Evolutionary conservation across 2,888 invertebrate genomes (phyloP).

Genomic region (Hypolimnas misippus): DNA sequence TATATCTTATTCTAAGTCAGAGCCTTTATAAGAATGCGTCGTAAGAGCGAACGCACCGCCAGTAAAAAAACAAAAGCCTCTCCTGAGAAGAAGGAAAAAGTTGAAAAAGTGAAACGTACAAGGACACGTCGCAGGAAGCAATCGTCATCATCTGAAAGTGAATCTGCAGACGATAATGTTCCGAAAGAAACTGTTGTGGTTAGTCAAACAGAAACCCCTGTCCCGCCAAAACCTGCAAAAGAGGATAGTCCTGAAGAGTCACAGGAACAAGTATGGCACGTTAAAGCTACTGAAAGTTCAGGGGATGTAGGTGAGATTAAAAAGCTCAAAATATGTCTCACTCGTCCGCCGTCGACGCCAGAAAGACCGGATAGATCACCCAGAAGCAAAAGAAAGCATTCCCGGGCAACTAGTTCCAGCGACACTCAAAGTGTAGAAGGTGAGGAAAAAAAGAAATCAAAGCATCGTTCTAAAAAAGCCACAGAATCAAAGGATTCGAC

Average conservation of each 20-base stretch:
- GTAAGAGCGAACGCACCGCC: conserved; percentile 89
- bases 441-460: conserved; percentile 73
- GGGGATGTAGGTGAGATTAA: conserved; percentile 84
- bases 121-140: conserved; percentile 83
- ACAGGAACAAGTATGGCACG: conserved; percentile 81
- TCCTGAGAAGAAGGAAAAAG: conserved; percentile 85
- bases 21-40: conserved; percentile 84
- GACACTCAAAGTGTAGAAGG: conserved; percentile 75
- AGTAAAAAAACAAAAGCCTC: conserved; percentile 86
- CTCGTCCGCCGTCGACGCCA: conserved; percentile 82
- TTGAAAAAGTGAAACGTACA: conserved; percentile 81
- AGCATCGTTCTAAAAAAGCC: conserved; percentile 67
- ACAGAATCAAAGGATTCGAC: conserved; percentile 64
- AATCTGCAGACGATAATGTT: conserved; percentile 69
- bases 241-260: conserved; percentile 67
- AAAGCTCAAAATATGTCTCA: conserved; percentile 86
- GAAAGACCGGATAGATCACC: conserved; percentile 80
- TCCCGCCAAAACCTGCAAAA: conserved; percentile 59
- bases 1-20: neutral
- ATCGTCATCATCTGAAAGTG: conserved; percentile 82
- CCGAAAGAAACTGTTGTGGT: conserved; percentile 56
- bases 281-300: conserved; percentile 76
- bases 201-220: conserved; percentile 56
- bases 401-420: conserved; percentile 77
- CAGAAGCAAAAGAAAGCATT: conserved; percentile 79